Conservation (phyloP, 2,797 vertebrate genomes). For the Liparis tanakae region DNA sequence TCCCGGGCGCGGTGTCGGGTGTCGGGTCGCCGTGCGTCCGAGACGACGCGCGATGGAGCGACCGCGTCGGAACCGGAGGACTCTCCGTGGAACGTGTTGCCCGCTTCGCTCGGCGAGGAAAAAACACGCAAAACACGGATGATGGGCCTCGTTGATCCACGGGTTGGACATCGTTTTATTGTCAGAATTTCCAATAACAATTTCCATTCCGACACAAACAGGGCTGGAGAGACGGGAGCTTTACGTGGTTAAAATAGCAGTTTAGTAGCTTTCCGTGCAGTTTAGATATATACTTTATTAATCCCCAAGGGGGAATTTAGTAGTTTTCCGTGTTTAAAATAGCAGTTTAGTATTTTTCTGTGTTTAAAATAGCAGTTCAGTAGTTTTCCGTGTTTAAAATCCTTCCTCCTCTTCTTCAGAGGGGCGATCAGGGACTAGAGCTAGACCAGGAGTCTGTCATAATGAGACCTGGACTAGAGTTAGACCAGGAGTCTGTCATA, state of each 20-base stretch:
- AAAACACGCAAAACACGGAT: conserved; percentile 6
- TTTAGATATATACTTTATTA: too few species aligned
- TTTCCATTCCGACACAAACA: conserved; percentile 47
- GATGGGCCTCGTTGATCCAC: conserved; percentile 38
- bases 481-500: too few species aligned
- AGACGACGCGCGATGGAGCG: conserved; percentile 50
- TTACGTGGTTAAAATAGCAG: conserved; percentile 41
- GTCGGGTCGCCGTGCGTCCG: conserved; percentile 66
- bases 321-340: too few species aligned
- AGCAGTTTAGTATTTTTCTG: too few species aligned
- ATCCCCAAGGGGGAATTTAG: too few species aligned
- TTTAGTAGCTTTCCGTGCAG: too few species aligned
- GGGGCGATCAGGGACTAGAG: too few species aligned
- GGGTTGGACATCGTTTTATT: conserved; percentile 30
- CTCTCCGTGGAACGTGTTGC: conserved; percentile 44
- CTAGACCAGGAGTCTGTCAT: too few species aligned
- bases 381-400: too few species aligned
- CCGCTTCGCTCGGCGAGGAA: conserved; percentile 12
- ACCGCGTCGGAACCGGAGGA: conserved; percentile 59
- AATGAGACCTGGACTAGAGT: too few species aligned
- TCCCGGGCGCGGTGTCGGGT: conserved; percentile 62
- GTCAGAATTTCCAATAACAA: conserved; percentile 50
- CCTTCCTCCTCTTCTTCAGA: too few species aligned
- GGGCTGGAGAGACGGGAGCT: conserved; percentile 19
- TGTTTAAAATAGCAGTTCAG: too few species aligned